phyloP scores from a whole-genome alignment of 2,113 vertebrate genomes.

The Stigmatopora nigra region DNA sequence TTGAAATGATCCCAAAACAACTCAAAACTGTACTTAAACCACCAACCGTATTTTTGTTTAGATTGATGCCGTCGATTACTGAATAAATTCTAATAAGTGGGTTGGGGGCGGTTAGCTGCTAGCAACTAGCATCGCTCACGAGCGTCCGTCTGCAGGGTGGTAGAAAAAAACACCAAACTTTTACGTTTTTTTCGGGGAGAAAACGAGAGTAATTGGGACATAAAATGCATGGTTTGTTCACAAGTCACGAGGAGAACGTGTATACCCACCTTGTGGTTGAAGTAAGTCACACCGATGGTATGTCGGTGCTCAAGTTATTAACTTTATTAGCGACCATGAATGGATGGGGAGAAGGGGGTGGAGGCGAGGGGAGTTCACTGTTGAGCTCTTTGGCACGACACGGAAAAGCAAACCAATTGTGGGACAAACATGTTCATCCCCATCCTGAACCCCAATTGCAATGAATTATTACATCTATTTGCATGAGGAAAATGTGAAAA shows the following conservation, averaged over 20 bases:
- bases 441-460: background rate
- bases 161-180: slow-evolving; percentile 16
- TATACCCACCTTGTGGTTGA: background rate
- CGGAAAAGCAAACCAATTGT: slow-evolving; percentile 2
- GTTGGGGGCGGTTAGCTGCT: slow-evolving; percentile 19
- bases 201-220: background rate
- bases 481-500: background rate
- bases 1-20: background rate
- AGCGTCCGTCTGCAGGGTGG: slow-evolving; percentile 16
- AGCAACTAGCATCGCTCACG: slow-evolving; percentile 46
- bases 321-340: slow-evolving; percentile 46
- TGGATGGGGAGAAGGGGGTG: background rate
- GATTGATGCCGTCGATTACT: background rate
- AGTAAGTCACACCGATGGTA: background rate
- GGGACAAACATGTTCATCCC: background rate
- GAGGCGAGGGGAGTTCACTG: slow-evolving; percentile 14
- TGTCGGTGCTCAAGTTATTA: slow-evolving; percentile 41
- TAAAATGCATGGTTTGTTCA: background rate
- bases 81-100: background rate
- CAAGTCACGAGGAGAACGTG: background rate
- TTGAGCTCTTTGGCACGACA: slow-evolving; percentile 39
- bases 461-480: background rate
- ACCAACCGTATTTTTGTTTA: background rate
- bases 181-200: background rate
- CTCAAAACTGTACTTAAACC: background rate